These are phyloP conservation scores for Paramormyrops kingsleyae DNA, from an alignment of 2,113 vertebrate species.

Conservation along the genomic window DNA sequence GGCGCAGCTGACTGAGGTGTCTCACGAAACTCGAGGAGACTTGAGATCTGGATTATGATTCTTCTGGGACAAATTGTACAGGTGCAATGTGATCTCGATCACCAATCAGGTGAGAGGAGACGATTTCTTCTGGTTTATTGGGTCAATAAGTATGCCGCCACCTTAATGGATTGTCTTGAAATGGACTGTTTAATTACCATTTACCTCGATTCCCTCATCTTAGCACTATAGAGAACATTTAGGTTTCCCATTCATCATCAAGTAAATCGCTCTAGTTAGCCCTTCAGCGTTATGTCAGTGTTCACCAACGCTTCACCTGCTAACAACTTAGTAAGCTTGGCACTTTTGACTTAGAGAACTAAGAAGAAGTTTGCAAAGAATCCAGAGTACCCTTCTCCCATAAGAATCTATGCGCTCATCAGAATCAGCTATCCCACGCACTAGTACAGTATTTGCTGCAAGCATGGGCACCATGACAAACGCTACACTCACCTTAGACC, in stretches of 20 bases:
- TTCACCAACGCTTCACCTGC: neutral
- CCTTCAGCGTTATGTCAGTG: neutral
- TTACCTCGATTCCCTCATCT: neutral
- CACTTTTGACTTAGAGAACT: neutral
- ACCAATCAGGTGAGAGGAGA: neutral
- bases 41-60: neutral
- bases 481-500: neutral
- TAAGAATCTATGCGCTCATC: neutral
- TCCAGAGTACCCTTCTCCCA: neutral
- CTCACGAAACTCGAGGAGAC: neutral
- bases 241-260: neutral
- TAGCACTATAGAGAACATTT: neutral
- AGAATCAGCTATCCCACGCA: neutral
- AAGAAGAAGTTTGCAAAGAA: neutral
- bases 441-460: neutral
- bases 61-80: neutral
- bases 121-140: neutral
- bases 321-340: neutral
- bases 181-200: neutral
- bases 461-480: too few relatives aligned
- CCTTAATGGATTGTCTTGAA: constrained; percentile 14
- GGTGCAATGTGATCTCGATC: neutral
- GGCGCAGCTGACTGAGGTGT: neutral
- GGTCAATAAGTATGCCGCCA: neutral
- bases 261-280: neutral